These are phyloP conservation scores for Marcusenius ussheri DNA, from an alignment of 2,113 vertebrate genomes.

Conservation along the genomic window DNA sequence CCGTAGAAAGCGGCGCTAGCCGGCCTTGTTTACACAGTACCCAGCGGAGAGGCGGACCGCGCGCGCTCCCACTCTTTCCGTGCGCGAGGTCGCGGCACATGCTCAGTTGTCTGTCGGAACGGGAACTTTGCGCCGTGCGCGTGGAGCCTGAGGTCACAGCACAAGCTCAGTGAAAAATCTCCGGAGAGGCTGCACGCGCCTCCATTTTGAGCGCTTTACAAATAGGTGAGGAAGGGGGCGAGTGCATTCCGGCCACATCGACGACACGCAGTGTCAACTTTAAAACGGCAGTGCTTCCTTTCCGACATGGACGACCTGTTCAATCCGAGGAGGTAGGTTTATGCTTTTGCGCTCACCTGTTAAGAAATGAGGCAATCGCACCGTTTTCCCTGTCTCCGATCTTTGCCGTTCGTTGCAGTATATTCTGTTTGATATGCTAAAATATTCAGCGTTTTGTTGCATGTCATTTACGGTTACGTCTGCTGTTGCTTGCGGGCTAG, in stretches of 20 bases:
- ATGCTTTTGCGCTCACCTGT: constrained; percentile 40
- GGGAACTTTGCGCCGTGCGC: constrained; percentile 87
- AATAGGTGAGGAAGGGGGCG: constrained; percentile 67
- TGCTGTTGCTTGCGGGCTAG: not conserved
- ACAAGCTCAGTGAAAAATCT: constrained; percentile 74
- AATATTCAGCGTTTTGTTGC: not conserved
- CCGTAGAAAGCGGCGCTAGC: constrained; percentile 54
- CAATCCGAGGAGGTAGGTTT: constrained; percentile 92
- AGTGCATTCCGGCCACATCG: constrained; percentile 58
- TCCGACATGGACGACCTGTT: constrained; percentile 89
- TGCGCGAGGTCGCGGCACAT: constrained; percentile 79
- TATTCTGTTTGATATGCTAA: not conserved
- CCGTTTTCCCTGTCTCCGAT: constrained; percentile 2
- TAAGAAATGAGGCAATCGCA: not conserved
- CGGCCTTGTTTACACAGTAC: constrained; percentile 58
- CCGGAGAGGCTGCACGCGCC: constrained; percentile 76
- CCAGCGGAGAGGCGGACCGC: constrained; percentile 59
- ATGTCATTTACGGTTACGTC: not conserved
- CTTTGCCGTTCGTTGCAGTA: not conserved
- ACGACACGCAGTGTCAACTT: constrained; percentile 64
- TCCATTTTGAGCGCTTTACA: constrained; percentile 95
- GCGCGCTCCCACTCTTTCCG: constrained; percentile 19
- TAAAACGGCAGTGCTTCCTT: constrained; percentile 51
- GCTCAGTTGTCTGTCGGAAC: constrained; percentile 83
- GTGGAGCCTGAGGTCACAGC: constrained; percentile 95